Evolutionary conservation across 2,888 invertebrate species (phyloP).

Genomic region (Monochamus alternatus): DNA sequence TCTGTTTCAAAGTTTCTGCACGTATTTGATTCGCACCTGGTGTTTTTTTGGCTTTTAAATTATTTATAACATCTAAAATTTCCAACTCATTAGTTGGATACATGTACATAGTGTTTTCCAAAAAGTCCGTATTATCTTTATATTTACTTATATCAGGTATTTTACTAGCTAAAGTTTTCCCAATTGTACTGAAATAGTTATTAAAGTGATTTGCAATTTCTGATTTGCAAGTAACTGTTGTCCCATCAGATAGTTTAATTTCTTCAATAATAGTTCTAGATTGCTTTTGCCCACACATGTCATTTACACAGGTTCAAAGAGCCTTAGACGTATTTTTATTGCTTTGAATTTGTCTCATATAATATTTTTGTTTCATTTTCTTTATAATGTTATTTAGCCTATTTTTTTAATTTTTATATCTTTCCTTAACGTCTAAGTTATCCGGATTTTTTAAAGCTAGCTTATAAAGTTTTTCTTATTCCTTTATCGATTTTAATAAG

Average conservation of each 20-base stretch:
- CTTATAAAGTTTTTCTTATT: conserved; percentile 34
- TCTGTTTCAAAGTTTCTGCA: conserved; percentile 13
- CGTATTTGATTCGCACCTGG: conserved; percentile 10
- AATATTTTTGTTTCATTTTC: neutral
- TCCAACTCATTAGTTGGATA: conserved; percentile 15
- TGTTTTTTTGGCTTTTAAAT: conserved; percentile 8
- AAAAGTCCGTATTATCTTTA: conserved; percentile 8
- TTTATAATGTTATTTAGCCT: conserved; percentile 20
- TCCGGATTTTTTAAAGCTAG: conserved; percentile 21
- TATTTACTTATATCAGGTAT: conserved; percentile 8
- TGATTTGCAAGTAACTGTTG: conserved; percentile 5
- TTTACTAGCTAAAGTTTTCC: conserved; percentile 3
- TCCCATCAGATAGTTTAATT: conserved; percentile 12
- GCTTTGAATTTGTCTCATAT: conserved; percentile 9
- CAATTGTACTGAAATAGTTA: conserved; percentile 21
- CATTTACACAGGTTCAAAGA: conserved; percentile 10
- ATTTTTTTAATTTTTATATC: conserved; percentile 20
- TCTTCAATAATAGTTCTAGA: conserved; percentile 5
- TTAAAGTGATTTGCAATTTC: conserved; percentile 23
- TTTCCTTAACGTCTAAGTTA: conserved; percentile 16
- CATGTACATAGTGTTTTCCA: conserved; percentile 19
- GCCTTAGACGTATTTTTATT: conserved; percentile 15
- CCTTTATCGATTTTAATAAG: conserved; percentile 21
- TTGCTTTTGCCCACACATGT: neutral
- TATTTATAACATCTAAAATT: conserved; percentile 12